Percentiles rank a stretch among this genome's conserved stretches.
phyloP scores from a whole-genome alignment of 1,140 invertebrate genomes.

The Hirudo medicinalis region DNA sequence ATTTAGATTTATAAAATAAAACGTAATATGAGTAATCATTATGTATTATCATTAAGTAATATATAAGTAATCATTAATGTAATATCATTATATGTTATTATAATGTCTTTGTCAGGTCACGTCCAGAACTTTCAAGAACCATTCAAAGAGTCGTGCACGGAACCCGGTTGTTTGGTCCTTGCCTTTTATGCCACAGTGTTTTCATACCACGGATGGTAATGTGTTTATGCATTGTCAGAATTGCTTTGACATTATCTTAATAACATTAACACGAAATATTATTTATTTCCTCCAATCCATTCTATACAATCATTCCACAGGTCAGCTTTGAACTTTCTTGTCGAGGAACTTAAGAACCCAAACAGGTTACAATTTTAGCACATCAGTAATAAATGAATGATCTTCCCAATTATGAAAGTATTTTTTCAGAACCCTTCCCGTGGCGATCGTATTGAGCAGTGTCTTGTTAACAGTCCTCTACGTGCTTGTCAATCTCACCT shows the following conservation, averaged over 20 bases:
- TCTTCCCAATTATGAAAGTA: not conserved
- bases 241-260: not conserved
- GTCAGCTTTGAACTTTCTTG: constrained; percentile 1
- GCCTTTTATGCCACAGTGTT: constrained; percentile 13
- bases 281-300: not conserved
- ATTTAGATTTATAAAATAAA: no score
- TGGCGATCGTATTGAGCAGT: not conserved
- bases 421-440: not conserved
- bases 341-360: constrained; percentile 7
- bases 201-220: constrained; percentile 17
- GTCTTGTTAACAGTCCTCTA: not conserved
- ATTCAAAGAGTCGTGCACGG: not conserved
- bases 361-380: not conserved
- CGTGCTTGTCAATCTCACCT: not conserved
- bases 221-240: not conserved
- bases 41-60: no score
- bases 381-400: not conserved
- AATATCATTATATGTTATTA: not conserved
- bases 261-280: not conserved
- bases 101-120: not conserved
- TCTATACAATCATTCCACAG: not conserved
- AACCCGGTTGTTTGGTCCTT: not conserved
- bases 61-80: no score
- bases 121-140: not conserved
- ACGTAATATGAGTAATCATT: no score